Conservation (phyloP, 2,797 vertebrate genomes). For the Chanos chanos region DNA sequence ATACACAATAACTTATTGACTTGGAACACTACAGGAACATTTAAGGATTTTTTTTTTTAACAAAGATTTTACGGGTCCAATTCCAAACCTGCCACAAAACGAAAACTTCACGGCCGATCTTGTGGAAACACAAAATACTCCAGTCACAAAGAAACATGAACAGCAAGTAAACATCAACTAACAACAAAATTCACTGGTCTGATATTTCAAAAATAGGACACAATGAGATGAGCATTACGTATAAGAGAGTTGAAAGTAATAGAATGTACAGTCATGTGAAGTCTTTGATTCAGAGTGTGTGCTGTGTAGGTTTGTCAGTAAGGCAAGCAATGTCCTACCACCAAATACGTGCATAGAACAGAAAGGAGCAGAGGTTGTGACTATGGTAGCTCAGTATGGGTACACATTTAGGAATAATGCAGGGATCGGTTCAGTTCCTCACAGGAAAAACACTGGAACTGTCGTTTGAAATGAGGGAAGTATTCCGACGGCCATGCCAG, state of each 20-base stretch:
- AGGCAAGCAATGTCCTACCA: constrained; percentile 17
- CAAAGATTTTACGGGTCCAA: constrained; percentile 42
- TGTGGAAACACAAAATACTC: constrained; percentile 41
- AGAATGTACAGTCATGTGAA: constrained; percentile 27
- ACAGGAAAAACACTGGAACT: neutral
- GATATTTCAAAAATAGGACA: constrained; percentile 42
- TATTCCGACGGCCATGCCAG: too few relatives aligned
- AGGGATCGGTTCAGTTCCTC: neutral
- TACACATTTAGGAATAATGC: neutral
- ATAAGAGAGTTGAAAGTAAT: constrained; percentile 1
- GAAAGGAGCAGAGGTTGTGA: neutral
- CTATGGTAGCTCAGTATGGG: constrained; percentile 1
- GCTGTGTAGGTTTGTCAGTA: neutral
- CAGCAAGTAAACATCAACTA: constrained; percentile 44
- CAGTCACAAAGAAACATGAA: constrained; percentile 47
- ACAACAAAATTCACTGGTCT: constrained; percentile 35
- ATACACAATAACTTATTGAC: constrained; percentile 66
- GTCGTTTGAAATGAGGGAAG: too few relatives aligned
- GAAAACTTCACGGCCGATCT: constrained; percentile 49
- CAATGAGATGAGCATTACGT: constrained; percentile 36
- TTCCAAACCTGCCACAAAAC: constrained; percentile 41
- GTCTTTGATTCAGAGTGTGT: neutral
- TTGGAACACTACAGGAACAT: constrained; percentile 58
- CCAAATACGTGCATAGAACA: neutral
- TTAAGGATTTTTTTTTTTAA: constrained; percentile 48